Evolutionary conservation across 2,888 invertebrate genomes (phyloP), one percentile per base, ranked within the genome.

Genomic region (Erannis defoliaria): DNA sequence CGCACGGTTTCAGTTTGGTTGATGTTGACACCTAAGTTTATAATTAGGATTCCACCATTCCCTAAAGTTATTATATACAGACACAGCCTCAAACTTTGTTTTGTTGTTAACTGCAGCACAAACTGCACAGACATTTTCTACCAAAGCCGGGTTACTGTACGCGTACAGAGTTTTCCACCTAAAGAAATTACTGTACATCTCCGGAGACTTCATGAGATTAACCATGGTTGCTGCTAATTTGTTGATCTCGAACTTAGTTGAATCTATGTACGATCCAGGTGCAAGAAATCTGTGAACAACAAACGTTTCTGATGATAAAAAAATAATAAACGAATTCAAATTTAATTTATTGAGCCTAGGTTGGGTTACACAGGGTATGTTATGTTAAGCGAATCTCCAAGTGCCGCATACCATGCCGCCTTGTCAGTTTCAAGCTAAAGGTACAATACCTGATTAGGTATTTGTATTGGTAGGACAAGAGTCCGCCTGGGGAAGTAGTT

Each of bases 251-350:
- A 73, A 65, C 4, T 68, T 71, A 0, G 70, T 70, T 0, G 81
- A 87, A 58, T 91, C 80, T 10, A 92, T 62, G 59, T 90, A 92
- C 0, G 90, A 88, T 0, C 82, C 82, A 0, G 89, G 90, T 1
- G 92, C 90, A 5, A 92, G 82, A 64, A 90, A 92, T 62, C 91
- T 92, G 84, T 1, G 79, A 75, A 31, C 55, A 69, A 18, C 4
- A 50, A n/a, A n/a, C n/a, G n/a, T n/a, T n/a, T n/a, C n/a, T n/a
- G n/a, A n/a, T n/a, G n/a, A n/a, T n/a, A n/a, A n/a, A n/a, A n/a
- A n/a, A n/a, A n/a, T n/a, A n/a, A n/a, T n/a, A n/a, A n/a, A n/a
- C n/a, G n/a, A n/a, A n/a, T n/a, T n/a, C n/a, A n/a, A n/a, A n/a
- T n/a, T n/a, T n/a, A n/a, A n/a, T n/a, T n/a, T n/a, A n/a, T n/a